A percentile compares a stretch with the other conserved stretches of the same genome.
phyloP scores from a whole-genome alignment of 1,140 invertebrate species.

The Odontomachus brunneus region DNA sequence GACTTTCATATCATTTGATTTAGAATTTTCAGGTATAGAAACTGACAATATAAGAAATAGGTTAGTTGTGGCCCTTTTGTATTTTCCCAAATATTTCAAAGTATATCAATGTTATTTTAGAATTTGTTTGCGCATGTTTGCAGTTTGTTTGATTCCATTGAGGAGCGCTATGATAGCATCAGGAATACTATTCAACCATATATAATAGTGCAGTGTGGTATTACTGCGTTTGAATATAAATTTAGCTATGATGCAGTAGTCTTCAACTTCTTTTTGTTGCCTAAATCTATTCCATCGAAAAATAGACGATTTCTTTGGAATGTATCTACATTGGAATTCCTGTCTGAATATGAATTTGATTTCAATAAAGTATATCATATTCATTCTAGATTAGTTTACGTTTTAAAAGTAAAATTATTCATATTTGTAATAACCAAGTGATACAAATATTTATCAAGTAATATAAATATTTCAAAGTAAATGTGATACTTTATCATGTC shows the following conservation, averaged over 20 bases:
- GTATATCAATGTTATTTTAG: not conserved
- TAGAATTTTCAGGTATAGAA: constrained; percentile 89
- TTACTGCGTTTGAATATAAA: constrained; percentile 87
- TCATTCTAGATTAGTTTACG: not conserved
- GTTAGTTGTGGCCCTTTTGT: constrained; percentile 76
- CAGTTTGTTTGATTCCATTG: constrained; percentile 90
- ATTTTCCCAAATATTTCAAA: not conserved
- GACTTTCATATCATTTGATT: constrained; percentile 88
- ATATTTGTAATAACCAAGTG: not conserved
- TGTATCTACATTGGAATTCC: constrained; percentile 88
- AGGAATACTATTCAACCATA: constrained; percentile 86
- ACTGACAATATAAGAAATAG: constrained; percentile 85
- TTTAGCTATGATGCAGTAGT: constrained; percentile 87
- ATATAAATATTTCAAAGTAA: constrained; percentile 26
- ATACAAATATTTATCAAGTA: not conserved
- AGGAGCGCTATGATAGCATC: constrained; percentile 88
- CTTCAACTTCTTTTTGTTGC: constrained; percentile 90
- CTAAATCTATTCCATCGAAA: constrained; percentile 87
- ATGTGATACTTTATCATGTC: not conserved
- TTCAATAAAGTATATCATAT: constrained; percentile 90
- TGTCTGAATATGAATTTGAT: constrained; percentile 89
- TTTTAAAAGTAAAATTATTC: not conserved
- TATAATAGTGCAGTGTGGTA: constrained; percentile 88
- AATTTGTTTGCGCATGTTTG: constrained; percentile 75
- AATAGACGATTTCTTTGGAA: constrained; percentile 88